A percentile compares a stretch with the other conserved stretches of the same genome.
Conservation (phyloP, 2,888 invertebrate genomes). For the Pterobdella sp. region DNA sequence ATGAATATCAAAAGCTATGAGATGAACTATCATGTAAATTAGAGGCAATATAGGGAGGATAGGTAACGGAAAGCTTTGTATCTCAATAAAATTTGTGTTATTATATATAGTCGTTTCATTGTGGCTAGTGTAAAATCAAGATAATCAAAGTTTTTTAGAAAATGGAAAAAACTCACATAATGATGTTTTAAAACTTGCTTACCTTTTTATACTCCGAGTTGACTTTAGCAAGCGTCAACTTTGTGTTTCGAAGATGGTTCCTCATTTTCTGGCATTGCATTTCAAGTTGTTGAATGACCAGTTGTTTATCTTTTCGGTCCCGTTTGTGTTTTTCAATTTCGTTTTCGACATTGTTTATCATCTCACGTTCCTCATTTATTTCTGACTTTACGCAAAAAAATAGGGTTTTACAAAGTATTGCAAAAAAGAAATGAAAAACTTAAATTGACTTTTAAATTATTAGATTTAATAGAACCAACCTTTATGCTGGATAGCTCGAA, state of each 20-base stretch:
- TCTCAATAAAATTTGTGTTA: too few species aligned
- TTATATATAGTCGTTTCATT: too few species aligned
- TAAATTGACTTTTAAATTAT: background rate
- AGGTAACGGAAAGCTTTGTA: too few species aligned
- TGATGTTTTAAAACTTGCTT: too few species aligned
- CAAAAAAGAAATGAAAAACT: background rate
- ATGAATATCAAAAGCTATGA: too few species aligned
- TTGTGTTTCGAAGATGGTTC: background rate
- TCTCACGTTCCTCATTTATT: background rate
- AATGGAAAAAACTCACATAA: too few species aligned
- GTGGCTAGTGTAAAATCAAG: too few species aligned
- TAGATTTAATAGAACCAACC: constrained; percentile 30
- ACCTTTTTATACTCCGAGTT: background rate
- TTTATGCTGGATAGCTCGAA: constrained; percentile 46
- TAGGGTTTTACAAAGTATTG: background rate
- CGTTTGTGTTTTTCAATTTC: background rate
- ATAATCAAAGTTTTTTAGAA: too few species aligned
- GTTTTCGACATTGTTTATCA: background rate
- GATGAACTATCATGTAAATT: too few species aligned
- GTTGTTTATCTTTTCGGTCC: background rate
- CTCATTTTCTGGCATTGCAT: background rate
- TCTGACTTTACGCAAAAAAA: constrained; percentile 1
- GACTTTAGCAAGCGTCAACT: background rate
- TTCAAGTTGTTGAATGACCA: background rate
- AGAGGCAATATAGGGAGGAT: too few species aligned